Conservation (phyloP, 2,113 vertebrate species). For the Caloenas nicobarica region DNA sequence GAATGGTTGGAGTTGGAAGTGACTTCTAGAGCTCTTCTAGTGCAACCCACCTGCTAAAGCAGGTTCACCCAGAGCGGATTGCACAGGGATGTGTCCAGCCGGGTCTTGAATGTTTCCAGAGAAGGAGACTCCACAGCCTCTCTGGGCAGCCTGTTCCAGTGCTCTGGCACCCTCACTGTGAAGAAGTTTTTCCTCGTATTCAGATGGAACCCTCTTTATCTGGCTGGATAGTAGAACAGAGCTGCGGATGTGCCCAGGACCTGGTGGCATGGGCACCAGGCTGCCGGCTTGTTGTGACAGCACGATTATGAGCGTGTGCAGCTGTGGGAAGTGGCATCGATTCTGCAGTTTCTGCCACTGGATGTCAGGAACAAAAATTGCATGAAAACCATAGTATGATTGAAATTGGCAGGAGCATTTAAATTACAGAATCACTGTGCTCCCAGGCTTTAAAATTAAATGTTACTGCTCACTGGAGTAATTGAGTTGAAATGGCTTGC, state of each 20-base stretch:
- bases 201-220: not conserved
- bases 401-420: slow-evolving; percentile 31
- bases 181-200: no score
- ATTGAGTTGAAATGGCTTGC: slow-evolving; percentile 13
- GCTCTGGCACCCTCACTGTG: no score
- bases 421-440: not conserved
- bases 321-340: not conserved
- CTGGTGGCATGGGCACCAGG: not conserved
- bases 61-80: no score
- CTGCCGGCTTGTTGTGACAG: slow-evolving; percentile 48
- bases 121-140: no score
- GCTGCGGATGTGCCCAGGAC: slow-evolving; percentile 10
- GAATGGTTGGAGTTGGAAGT: no score
- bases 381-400: not conserved
- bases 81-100: no score
- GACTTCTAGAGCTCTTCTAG: no score
- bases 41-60: no score
- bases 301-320: not conserved
- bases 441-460: slow-evolving; percentile 30
- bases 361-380: slow-evolving; percentile 34
- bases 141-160: no score
- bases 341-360: slow-evolving; percentile 8
- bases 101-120: no score
- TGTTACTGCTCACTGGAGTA: slow-evolving; percentile 30
- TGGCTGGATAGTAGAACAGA: not conserved